These are phyloP conservation scores for Plecotus auritus DNA, from an alignment of 2,113 vertebrate species.

Conservation along the genomic window DNA sequence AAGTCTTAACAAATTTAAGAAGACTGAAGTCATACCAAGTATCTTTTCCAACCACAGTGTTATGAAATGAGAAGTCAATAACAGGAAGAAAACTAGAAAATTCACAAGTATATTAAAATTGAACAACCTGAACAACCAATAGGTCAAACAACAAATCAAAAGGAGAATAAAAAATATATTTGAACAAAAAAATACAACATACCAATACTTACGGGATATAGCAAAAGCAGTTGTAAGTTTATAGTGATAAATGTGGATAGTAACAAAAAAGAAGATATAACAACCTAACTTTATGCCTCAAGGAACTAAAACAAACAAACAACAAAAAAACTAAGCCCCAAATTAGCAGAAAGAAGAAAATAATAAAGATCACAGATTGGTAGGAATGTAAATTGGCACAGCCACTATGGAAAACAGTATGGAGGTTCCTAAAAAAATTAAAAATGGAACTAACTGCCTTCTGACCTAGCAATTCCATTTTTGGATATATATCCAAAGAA, in stretches of 20 bases:
- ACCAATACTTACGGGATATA: neutral
- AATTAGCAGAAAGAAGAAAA: neutral
- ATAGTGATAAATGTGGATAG: neutral
- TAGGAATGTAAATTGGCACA: neutral
- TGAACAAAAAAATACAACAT: neutral
- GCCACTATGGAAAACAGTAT: neutral
- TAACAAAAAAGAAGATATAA: neutral
- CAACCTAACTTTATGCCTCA: neutral
- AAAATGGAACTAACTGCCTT: neutral
- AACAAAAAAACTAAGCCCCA: neutral
- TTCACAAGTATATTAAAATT: neutral
- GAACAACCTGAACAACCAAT: neutral
- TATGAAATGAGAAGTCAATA: neutral
- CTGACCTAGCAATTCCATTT: neutral
- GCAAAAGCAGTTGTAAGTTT: neutral
- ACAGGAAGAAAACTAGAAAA: neutral
- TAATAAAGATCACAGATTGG: neutral
- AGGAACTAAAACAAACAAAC: neutral
- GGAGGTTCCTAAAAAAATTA: neutral
- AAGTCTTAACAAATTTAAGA: neutral
- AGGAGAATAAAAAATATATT: neutral
- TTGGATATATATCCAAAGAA: neutral
- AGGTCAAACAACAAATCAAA: neutral
- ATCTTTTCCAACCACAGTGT: neutral
- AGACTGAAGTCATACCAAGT: neutral